Conservation (phyloP, 2,113 vertebrate species). For the Pituophis catenifer region DNA sequence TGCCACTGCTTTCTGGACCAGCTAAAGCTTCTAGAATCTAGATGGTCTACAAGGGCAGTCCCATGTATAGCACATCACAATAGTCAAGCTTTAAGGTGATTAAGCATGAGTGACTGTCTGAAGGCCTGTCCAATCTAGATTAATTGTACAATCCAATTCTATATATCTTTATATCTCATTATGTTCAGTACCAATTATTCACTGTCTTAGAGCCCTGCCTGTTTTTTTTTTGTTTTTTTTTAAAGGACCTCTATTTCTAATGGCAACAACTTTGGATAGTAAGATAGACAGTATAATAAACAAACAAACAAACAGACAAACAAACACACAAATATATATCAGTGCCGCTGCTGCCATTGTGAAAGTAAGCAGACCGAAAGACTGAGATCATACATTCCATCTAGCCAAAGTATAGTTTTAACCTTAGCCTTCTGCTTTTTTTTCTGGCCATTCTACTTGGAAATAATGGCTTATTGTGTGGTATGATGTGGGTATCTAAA, state of each 20-base stretch:
- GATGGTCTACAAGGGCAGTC: not conserved
- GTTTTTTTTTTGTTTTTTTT: not conserved
- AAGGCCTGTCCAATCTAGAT: not conserved
- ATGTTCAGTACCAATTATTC: not conserved
- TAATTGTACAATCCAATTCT: not conserved
- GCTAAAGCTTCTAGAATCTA: not conserved
- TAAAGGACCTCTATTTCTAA: not conserved
- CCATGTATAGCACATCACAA: not conserved
- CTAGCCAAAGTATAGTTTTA: not conserved
- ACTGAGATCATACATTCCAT: not conserved
- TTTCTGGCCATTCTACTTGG: not conserved
- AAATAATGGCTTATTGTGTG: not conserved
- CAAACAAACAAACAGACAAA: no score
- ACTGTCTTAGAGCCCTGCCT: not conserved
- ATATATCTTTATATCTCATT: not conserved
- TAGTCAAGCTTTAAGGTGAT: not conserved
- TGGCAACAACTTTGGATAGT: not conserved
- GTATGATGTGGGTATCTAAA: not conserved
- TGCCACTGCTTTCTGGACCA: not conserved
- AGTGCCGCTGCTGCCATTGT: not conserved
- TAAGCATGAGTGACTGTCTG: not conserved
- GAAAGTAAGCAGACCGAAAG: not conserved
- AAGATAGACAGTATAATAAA: not conserved
- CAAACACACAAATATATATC: not conserved
- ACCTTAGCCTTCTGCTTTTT: not conserved